Conservation (phyloP, 1,140 invertebrate species). For the Pissodes strobi region DNA sequence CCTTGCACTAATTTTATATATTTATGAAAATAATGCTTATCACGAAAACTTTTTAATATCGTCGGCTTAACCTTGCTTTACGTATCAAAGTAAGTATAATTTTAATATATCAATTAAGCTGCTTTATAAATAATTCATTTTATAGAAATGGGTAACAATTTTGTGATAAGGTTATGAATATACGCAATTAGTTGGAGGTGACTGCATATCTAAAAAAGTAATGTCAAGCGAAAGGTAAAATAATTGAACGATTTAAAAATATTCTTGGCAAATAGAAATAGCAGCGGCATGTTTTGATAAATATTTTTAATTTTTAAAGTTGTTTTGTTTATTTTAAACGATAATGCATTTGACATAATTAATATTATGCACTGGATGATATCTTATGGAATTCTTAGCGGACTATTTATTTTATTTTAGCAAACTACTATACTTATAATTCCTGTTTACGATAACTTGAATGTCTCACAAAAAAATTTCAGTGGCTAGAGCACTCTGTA, state of each 20-base stretch:
- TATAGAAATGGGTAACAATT: slow-evolving; percentile 13
- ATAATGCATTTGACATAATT: too few species aligned
- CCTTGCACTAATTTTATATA: slow-evolving; percentile 6
- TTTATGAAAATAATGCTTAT: slow-evolving; percentile 11
- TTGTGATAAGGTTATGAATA: slow-evolving; percentile 1
- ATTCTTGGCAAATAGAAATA: neutral
- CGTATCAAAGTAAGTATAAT: slow-evolving; percentile 13
- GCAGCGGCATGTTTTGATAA: too few species aligned
- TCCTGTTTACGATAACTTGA: too few species aligned
- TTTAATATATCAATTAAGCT: slow-evolving; percentile 6
- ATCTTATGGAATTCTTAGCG: too few species aligned
- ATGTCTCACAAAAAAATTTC: too few species aligned
- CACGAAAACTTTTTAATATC: neutral
- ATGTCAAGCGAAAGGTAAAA: neutral
- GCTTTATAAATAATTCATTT: slow-evolving; percentile 15
- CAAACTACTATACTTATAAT: too few species aligned
- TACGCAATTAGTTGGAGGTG: slow-evolving; percentile 4
- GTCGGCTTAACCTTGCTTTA: slow-evolving; percentile 4
- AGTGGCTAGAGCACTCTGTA: too few species aligned
- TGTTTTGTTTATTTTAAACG: too few species aligned
- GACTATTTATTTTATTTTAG: neutral
- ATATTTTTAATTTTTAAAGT: too few species aligned
- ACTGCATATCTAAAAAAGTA: slow-evolving; percentile 1
- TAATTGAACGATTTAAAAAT: neutral
- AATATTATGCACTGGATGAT: too few species aligned